A percentile compares a stretch with the other conserved stretches of the same genome.
phyloP scores from a whole-genome alignment of 2,113 vertebrate genomes.

The Xyrauchen texanus region DNA sequence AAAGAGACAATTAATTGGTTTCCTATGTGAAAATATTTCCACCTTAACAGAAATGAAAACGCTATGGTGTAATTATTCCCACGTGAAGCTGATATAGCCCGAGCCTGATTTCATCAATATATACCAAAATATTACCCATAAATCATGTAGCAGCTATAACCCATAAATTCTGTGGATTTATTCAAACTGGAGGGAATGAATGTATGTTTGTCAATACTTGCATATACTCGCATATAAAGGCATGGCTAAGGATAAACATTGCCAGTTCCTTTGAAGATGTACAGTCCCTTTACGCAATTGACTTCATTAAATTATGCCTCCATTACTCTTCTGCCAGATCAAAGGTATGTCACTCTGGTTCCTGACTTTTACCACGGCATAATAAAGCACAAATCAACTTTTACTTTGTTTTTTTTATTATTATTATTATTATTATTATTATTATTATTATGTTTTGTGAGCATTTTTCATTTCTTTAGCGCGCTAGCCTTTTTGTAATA shows the following conservation, averaged over 20 bases:
- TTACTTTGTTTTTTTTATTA: neutral
- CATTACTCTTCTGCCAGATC: constrained; percentile 90
- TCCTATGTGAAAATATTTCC: too few species aligned
- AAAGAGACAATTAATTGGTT: neutral
- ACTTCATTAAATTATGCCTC: constrained; percentile 88
- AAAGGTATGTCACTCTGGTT: constrained; percentile 87
- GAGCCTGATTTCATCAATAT: too few species aligned
- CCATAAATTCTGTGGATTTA: too few species aligned
- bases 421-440: too few species aligned
- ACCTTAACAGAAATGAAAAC: too few species aligned
- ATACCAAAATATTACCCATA: too few species aligned
- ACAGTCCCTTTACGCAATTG: constrained; percentile 91
- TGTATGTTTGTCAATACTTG: too few species aligned
- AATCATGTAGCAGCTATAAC: too few species aligned
- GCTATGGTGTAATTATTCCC: too few species aligned
- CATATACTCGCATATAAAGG: neutral
- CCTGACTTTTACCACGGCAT: constrained; percentile 74
- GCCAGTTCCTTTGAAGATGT: constrained; percentile 87
- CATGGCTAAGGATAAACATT: constrained; percentile 71
- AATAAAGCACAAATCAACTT: constrained; percentile 79
- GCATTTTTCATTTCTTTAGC: constrained; percentile 7
- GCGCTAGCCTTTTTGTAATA: constrained; percentile 63
- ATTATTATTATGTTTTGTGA: constrained; percentile 11
- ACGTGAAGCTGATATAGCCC: too few species aligned
- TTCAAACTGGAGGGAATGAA: too few species aligned